Evolutionary conservation across 2,113 vertebrate species (phyloP).

Genomic region (Pituophis catenifer): DNA sequence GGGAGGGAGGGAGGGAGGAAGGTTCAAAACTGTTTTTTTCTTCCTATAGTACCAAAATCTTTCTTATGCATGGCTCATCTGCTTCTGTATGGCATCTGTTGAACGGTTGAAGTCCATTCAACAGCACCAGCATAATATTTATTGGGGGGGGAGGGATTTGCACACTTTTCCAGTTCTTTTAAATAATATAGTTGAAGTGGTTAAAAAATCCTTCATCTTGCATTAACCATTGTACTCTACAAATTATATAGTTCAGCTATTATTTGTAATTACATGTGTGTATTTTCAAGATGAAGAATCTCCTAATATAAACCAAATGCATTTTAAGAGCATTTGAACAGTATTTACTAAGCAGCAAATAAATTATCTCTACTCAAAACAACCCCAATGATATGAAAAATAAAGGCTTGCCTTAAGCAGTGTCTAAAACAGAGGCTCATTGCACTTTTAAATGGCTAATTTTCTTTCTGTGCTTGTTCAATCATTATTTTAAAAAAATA

Average conservation of each 20-base stretch:
- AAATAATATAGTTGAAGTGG: slow-evolving; percentile 22
- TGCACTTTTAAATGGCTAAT: not conserved
- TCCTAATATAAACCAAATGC: slow-evolving; percentile 9
- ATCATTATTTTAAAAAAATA: not conserved
- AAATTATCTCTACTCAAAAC: not conserved
- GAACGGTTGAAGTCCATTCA: slow-evolving; percentile 7
- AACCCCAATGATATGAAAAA: not conserved
- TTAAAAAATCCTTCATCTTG: not conserved
- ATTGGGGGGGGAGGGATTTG: not conserved
- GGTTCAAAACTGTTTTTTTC: not conserved
- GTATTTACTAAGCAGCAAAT: not conserved
- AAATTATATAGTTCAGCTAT: not conserved
- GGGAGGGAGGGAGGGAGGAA: not conserved
- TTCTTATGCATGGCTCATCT: not conserved
- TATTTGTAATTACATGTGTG: not conserved
- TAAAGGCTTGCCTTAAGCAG: not conserved
- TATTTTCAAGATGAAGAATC: not conserved
- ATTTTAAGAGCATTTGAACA: not conserved
- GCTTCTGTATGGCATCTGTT: not conserved
- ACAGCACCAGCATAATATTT: not conserved
- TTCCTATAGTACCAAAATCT: not conserved
- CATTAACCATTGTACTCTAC: not conserved
- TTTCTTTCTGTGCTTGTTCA: not conserved
- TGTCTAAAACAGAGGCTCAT: not conserved
- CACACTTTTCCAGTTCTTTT: not conserved